phyloP scores from a whole-genome alignment of 2,888 invertebrate species.

The Asteroscopus sphinx region DNA sequence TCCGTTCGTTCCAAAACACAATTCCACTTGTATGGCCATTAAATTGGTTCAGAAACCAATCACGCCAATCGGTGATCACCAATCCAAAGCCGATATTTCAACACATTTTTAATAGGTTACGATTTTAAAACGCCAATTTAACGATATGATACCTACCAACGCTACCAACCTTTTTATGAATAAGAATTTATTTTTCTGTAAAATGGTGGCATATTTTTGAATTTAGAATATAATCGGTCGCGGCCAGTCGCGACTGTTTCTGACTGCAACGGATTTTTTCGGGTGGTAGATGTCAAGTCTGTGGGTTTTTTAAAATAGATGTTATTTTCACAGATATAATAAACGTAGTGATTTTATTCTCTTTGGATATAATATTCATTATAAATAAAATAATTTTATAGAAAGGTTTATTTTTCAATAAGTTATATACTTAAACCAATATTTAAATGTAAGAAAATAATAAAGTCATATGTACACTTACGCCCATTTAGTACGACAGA shows the following conservation, averaged over 20 bases:
- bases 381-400: too few relatives aligned
- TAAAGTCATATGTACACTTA: constrained; percentile 12
- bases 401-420: too few relatives aligned
- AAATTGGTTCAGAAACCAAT: constrained; percentile 49
- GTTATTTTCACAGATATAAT: too few relatives aligned
- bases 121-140: constrained; percentile 46
- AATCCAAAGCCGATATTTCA: constrained; percentile 52
- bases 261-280: too few relatives aligned
- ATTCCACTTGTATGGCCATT: constrained; percentile 11
- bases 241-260: background rate
- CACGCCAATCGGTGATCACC: constrained; percentile 25
- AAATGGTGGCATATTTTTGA: constrained; percentile 1
- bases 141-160: constrained; percentile 28
- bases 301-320: too few relatives aligned
- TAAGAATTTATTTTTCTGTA: constrained; percentile 4
- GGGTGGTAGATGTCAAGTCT: too few relatives aligned
- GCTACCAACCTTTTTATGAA: constrained; percentile 13
- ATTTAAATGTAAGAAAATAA: too few relatives aligned
- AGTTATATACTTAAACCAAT: too few relatives aligned
- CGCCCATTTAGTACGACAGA: constrained; percentile 11
- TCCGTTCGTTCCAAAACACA: constrained; percentile 23
- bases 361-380: too few relatives aligned
- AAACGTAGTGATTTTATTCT: too few relatives aligned
- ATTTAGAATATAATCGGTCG: background rate
- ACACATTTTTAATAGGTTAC: constrained; percentile 48